These are phyloP conservation scores for Bicyclus anynana DNA, from an alignment of 1,140 invertebrate genomes.

Conservation along the genomic window DNA sequence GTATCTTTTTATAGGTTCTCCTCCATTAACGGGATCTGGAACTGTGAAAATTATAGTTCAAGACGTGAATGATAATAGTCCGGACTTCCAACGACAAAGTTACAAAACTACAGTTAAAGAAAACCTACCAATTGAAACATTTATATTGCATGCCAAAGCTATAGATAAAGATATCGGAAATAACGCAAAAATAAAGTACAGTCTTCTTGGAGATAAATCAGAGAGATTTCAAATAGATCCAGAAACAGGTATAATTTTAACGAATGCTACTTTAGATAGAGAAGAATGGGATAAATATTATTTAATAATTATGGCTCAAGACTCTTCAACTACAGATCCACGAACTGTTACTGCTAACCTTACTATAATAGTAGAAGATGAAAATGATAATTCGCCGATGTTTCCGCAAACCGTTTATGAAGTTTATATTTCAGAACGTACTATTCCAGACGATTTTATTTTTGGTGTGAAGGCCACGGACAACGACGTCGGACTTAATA, in stretches of 20 bases:
- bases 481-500: constrained; percentile 87
- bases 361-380: constrained; percentile 87
- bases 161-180: constrained; percentile 89
- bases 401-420: constrained; percentile 86
- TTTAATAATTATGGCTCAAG: constrained; percentile 90
- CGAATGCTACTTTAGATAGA: constrained; percentile 85
- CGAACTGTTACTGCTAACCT: constrained; percentile 88
- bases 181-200: constrained; percentile 91
- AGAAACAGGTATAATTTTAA: constrained; percentile 86
- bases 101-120: constrained; percentile 88
- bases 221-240: constrained; percentile 86
- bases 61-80: constrained; percentile 96
- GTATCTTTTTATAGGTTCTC: constrained; percentile 83
- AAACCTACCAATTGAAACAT: constrained; percentile 85
- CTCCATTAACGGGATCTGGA: constrained; percentile 91
- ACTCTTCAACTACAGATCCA: constrained; percentile 90
- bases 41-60: constrained; percentile 92
- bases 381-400: constrained; percentile 92
- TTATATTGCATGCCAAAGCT: constrained; percentile 85
- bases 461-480: constrained; percentile 92
- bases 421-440: constrained; percentile 88
- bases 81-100: constrained; percentile 87
- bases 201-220: constrained; percentile 87
- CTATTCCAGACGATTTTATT: constrained; percentile 87
- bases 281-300: constrained; percentile 87